Evolutionary conservation across 2,888 invertebrate species (phyloP).

Genomic region (Drosophila testacea): DNA sequence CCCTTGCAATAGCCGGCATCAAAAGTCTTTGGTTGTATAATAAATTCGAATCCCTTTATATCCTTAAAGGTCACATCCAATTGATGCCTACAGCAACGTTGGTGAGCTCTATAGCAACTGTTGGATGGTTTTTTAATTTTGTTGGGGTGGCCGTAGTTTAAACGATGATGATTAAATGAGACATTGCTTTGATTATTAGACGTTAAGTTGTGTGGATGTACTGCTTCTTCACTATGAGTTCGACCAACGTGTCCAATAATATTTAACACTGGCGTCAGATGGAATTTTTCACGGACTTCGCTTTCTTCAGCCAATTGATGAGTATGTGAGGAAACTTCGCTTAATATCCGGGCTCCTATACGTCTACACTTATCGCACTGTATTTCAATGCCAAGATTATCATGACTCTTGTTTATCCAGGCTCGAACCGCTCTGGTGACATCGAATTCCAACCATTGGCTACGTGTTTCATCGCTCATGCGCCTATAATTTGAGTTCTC

Average conservation of each 20-base stretch:
- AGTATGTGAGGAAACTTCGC: slow-evolving; percentile 54
- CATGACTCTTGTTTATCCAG: slow-evolving; percentile 85
- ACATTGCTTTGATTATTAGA: slow-evolving; percentile 47
- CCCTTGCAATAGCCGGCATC: slow-evolving; percentile 91
- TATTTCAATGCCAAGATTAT: slow-evolving; percentile 86
- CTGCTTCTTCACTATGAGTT: slow-evolving; percentile 59
- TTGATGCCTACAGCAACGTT: slow-evolving; percentile 88
- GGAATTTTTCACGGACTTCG: slow-evolving; percentile 44
- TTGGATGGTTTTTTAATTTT: slow-evolving; percentile 77
- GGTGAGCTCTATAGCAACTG: slow-evolving; percentile 86
- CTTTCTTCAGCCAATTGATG: background rate
- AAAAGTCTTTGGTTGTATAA: slow-evolving; percentile 89
- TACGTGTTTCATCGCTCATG: slow-evolving; percentile 72
- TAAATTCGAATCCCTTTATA: slow-evolving; percentile 88
- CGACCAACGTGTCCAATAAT: slow-evolving; percentile 79
- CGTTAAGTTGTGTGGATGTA: slow-evolving; percentile 11
- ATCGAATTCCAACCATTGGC: slow-evolving; percentile 88
- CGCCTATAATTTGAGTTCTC: slow-evolving; percentile 57
- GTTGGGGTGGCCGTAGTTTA: background rate
- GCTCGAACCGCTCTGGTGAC: slow-evolving; percentile 86
- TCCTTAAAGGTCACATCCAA: slow-evolving; percentile 89
- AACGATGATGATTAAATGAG: slow-evolving; percentile 42
- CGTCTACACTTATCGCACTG: slow-evolving; percentile 86
- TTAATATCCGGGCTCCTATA: slow-evolving; percentile 84
- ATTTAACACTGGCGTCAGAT: slow-evolving; percentile 82